Base-by-base conservation (phyloP, 2,797 vertebrate genomes). In the Cheirogaleus major region DNA sequence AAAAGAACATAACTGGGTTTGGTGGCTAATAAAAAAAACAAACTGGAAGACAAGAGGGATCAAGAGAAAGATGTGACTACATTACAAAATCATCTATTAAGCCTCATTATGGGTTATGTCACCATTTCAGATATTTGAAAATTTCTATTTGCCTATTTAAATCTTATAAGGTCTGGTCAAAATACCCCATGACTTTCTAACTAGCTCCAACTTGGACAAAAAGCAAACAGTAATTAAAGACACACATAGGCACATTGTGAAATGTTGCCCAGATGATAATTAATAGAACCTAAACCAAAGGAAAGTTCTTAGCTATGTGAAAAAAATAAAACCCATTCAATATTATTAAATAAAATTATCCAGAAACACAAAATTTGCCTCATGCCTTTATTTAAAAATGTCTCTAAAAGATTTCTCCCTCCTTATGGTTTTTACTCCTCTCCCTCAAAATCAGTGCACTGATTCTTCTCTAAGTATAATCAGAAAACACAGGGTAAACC, bases 1-100 rank as follows among this genome's bases (percentile, higher is more conserved):
- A 70, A 89, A 93, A 96, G 75, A 93, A 89, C 61, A 63, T 59
- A 87, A 92, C 59, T 92, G 89, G 93, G 81, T 65, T 32, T 79
- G 87, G 87, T 55, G 32, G 82, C 87, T 96, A 96, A 90, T 82
- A 95, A 89, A 80, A 50, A 92, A 80, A 59, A 96, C 92, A 86
- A 89, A 92, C 25, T 78, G 70, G 90, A 96, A 97, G 48, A 96
- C 50, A 82, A 70, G 30, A 96, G 59, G 88, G 73, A 67, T 88
- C 61, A 63, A 94, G 94, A 93, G 73, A 88, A 57, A 96, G 50
- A 57, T 22, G 48, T 43, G 9, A 78, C 79, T 81, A 69, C 13
- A 84, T 84, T 67, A 89, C 27, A 86, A 90, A 89, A 81, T 38
- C 50, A 67, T 35, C 48, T 70, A 32, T 73, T 11, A 67, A 72